phyloP scores from a whole-genome alignment of 1,140 invertebrate species.

The Pseudomyrmex flavicornis region DNA sequence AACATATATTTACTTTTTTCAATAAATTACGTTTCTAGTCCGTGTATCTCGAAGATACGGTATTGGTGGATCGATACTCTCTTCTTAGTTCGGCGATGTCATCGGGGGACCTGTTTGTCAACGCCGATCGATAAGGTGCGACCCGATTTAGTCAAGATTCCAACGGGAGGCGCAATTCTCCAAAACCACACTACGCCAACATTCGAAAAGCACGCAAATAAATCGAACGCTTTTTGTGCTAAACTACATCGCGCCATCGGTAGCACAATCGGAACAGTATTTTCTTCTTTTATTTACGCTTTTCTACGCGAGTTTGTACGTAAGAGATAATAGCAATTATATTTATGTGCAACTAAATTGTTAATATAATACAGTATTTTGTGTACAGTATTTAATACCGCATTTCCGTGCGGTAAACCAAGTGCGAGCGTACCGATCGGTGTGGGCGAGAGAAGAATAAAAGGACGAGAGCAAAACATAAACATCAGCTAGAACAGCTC shows the following conservation, averaged over 20 bases:
- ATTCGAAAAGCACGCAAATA: slow-evolving; percentile 9
- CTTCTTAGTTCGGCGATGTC: slow-evolving; percentile 29
- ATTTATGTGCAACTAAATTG: neutral
- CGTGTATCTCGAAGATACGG: slow-evolving; percentile 26
- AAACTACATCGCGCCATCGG: neutral
- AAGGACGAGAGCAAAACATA: neutral
- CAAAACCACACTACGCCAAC: neutral
- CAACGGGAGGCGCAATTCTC: neutral
- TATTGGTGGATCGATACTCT: slow-evolving; percentile 44
- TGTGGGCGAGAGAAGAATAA: neutral
- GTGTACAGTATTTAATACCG: too few relatives aligned
- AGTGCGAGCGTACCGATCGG: neutral
- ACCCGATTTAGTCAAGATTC: slow-evolving; percentile 47
- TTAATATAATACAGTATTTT: too few relatives aligned
- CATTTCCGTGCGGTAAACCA: too few relatives aligned
- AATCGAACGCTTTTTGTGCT: neutral
- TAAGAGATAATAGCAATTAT: neutral
- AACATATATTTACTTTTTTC: neutral
- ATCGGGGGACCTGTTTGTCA: slow-evolving; percentile 43
- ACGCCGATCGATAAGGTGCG: slow-evolving; percentile 55
- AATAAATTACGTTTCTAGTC: neutral
- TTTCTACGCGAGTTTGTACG: neutral
- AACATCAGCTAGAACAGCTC: neutral
- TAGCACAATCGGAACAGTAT: neutral
- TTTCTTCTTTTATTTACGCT: neutral